phyloP scores from a whole-genome alignment of 2,797 vertebrate genomes.

The Pipistrellus pipistrellus region DNA sequence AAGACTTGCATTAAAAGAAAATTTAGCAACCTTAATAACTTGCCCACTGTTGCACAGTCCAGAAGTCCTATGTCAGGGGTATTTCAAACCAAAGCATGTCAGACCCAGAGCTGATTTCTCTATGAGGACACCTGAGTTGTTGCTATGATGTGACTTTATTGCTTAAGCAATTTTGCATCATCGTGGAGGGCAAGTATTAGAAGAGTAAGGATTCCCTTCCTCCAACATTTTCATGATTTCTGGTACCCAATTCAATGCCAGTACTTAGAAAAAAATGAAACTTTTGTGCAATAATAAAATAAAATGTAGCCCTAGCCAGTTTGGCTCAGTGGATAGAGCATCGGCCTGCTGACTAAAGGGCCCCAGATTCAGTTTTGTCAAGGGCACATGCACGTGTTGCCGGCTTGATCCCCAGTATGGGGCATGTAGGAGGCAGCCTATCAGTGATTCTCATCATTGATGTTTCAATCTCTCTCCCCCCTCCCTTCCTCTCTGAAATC shows the following conservation, averaged over 20 bases:
- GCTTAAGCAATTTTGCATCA: neutral
- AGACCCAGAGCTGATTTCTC: rapidly evolving
- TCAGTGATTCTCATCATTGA: no score
- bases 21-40: neutral
- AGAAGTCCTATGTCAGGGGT: neutral
- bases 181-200: no score
- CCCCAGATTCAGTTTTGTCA: no score
- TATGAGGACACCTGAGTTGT: neutral
- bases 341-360: no score
- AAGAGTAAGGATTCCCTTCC: neutral
- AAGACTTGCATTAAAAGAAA: neutral
- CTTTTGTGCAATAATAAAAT: neutral
- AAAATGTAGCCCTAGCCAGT: neutral
- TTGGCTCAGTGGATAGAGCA: no score
- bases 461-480: no score
- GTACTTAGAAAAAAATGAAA: neutral
- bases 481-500: no score
- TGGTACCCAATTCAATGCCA: neutral
- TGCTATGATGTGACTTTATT: neutral
- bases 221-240: neutral
- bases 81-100: rapidly evolving
- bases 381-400: no score
- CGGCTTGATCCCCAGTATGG: no score
- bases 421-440: no score
- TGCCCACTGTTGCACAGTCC: neutral